Base-by-base conservation (phyloP, 2,888 invertebrate species). In the Drosophila neoperkinsi region DNA sequence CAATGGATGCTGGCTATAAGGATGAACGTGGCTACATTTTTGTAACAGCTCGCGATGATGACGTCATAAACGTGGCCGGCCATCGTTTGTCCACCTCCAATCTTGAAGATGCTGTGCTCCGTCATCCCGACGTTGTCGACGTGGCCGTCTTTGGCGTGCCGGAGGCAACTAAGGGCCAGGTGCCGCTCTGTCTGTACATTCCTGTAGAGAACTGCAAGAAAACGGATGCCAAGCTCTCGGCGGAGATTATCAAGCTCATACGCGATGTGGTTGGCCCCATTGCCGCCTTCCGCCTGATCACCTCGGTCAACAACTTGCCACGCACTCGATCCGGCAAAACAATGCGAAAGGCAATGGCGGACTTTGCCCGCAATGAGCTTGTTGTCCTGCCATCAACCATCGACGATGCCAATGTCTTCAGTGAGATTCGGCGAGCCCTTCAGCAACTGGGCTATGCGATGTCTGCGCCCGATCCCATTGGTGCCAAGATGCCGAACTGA, bases 41-140 rank as follows among this genome's bases (percentile, higher is more conserved):
- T 93, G 97, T 99, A 18, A 97, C 98, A 59, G 97, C 98, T 0
- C 94, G 99, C 38, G 98, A 97, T 71, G 99, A 99, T 93, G 99
- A 99, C 93, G 97, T 93, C 25, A 98, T 99, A 86, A 99, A 99
- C 92, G 98, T 99, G 1, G 97, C 99, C 0, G 99, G 98, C 0
- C 98, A 98, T 92, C 94, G 98, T 60, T 94, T 99, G 50, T 98
- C 98, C 0, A 98, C 98, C 0, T 96, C 97, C 0, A 97, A 97
- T 0, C 93, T 99, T 5, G 99, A 99, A 92, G 98, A 99, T 92
- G 98, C 98, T 0, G 96, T 98, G 16, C 93, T 98, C 50, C 95
- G 96, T n/a, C 98, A 98, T 94, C 96, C 96, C 0, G 96, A 97
- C 77, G 95, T 99, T 0, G 96, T 96, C 0, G 98, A 98, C 90